phyloP scores from a whole-genome alignment of 2,888 invertebrate species.

The Mesodorylaimus sp. region DNA sequence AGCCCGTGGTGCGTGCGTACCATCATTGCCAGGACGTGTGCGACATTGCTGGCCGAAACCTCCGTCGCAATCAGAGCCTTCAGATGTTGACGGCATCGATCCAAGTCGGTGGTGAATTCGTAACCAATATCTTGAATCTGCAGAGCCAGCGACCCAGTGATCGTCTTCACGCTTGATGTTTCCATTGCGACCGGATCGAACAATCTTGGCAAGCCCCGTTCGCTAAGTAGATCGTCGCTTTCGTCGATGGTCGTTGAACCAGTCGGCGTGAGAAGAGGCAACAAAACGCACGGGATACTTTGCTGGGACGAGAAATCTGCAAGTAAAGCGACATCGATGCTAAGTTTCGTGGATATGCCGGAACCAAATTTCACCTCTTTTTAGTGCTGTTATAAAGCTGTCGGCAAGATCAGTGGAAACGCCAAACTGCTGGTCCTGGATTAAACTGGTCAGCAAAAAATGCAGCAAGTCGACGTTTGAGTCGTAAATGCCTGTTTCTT shows the following conservation, averaged over 20 bases:
- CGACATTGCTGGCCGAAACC: conserved; percentile 60
- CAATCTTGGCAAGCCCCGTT: too few species aligned
- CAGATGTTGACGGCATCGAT: conserved; percentile 68
- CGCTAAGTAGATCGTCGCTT: too few species aligned
- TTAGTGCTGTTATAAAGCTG: conserved; percentile 58
- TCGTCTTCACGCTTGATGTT: conserved; percentile 28
- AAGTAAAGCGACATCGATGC: too few species aligned
- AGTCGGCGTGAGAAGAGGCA: too few species aligned
- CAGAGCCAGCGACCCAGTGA: conserved; percentile 45
- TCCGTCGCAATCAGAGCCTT: conserved; percentile 56
- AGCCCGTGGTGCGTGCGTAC: conserved; percentile 59
- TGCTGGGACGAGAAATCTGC: too few species aligned
- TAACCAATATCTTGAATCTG: conserved; percentile 79
- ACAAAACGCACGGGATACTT: too few species aligned
- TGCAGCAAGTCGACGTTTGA: conserved; percentile 72
- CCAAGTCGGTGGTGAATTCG: conserved; percentile 61
- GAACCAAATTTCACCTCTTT: conserved; percentile 36
- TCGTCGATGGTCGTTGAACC: too few species aligned
- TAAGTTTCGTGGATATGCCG: too few species aligned
- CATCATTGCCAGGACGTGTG: conserved; percentile 68
- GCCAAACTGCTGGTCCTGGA: conserved; percentile 32
- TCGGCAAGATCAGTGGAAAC: conserved; percentile 54
- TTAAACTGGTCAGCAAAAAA: conserved; percentile 49
- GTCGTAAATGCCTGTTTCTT: conserved; percentile 55
- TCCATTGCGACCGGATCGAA: conserved; percentile 35